Evolutionary conservation across 2,113 vertebrate genomes (phyloP).

Genomic region (Brachirus orientalis): DNA sequence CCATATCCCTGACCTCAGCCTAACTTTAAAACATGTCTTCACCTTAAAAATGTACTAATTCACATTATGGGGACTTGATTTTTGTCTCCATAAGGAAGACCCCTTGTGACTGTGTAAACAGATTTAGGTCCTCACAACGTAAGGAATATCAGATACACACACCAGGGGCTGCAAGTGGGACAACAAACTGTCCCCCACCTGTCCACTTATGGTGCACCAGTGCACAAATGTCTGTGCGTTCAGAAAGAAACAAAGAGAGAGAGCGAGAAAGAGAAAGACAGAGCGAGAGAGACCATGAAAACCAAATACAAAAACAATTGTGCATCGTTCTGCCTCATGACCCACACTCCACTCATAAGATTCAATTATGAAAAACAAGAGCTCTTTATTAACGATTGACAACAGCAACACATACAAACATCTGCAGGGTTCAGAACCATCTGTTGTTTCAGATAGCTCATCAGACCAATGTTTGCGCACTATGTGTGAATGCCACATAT

Average conservation of each 20-base stretch:
- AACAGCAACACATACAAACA: conserved; percentile 65
- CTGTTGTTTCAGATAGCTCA: conserved; percentile 67
- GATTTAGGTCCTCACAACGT: too few species aligned
- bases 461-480: conserved; percentile 51
- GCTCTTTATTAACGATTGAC: conserved; percentile 72
- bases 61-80: too few species aligned
- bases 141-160: too few species aligned
- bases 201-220: conserved; percentile 43
- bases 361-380: conserved; percentile 69
- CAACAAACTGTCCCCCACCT: conserved; percentile 47
- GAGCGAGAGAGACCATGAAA: neutral
- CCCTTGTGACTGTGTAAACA: too few species aligned
- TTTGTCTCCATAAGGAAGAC: too few species aligned
- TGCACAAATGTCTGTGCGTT: conserved; percentile 24
- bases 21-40: too few species aligned
- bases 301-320: conserved; percentile 2
- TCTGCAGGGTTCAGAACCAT: conserved; percentile 71
- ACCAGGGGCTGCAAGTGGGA: conserved; percentile 40
- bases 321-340: conserved; percentile 37
- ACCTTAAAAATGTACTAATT: too few species aligned
- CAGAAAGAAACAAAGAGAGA: conserved; percentile 2
- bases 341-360: conserved; percentile 56
- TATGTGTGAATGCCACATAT: conserved; percentile 38
- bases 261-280: neutral
- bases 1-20: too few species aligned